Evolutionary conservation across 2,888 invertebrate genomes (phyloP).

Genomic region (Encarsia formosa): DNA sequence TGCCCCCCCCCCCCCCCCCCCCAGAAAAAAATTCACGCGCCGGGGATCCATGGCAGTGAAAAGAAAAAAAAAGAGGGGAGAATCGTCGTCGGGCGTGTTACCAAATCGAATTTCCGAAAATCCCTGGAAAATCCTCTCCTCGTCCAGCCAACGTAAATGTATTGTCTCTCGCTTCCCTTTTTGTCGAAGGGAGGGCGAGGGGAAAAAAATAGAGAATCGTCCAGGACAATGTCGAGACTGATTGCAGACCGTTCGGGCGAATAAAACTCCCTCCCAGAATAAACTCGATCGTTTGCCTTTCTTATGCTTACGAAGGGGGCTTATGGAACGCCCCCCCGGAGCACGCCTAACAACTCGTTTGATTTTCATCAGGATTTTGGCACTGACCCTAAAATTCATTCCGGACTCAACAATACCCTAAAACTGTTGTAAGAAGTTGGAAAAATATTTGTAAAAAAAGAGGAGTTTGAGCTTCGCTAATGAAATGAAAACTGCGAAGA

Average conservation of each 20-base stretch:
- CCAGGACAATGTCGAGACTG: slow-evolving; percentile 43
- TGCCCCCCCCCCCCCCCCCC: slow-evolving; percentile 8
- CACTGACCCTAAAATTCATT: no score
- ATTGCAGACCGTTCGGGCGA: slow-evolving; percentile 45
- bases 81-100: slow-evolving; percentile 9
- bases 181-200: not conserved
- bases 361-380: slow-evolving; percentile 16
- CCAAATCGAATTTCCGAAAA: slow-evolving; percentile 41
- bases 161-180: slow-evolving; percentile 26
- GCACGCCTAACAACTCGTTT: slow-evolving; percentile 11
- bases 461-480: no score
- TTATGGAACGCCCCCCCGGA: no score
- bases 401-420: no score
- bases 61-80: slow-evolving; percentile 2
- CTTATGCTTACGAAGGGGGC: slow-evolving; percentile 7
- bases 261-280: slow-evolving; percentile 46
- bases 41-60: no score
- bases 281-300: slow-evolving; percentile 37
- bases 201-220: slow-evolving; percentile 4
- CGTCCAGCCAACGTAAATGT: slow-evolving; percentile 31
- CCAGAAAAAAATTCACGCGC: no score
- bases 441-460: no score
- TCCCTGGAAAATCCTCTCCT: slow-evolving; percentile 33
- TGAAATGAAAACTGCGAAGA: no score
- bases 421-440: no score